Evolutionary conservation across 1,140 invertebrate genomes (phyloP), one percentile per base, ranked within the genome.

Genomic region (Thalassaphorura encarpata): DNA sequence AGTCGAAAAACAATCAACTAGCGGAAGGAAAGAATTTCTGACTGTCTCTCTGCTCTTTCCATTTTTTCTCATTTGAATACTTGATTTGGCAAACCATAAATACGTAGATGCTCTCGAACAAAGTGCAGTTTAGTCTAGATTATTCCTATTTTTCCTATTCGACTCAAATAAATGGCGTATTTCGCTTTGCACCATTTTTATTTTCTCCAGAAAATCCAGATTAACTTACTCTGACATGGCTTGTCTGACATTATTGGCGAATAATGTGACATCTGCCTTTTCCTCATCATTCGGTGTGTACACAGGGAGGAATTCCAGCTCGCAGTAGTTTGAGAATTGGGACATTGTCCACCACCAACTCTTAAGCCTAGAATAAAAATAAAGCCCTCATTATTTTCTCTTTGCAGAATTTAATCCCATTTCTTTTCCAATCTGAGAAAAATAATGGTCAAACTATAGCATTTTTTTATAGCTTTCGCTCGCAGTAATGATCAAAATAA

Each of bases 221-320:
- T 43, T 6, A 5, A 78, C 81, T 80, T 76, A 93, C 91, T 86
- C 82, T 28, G 92, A 89, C 89, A 96, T 96, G 45, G 88, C 78
- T 63, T 82, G 79, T 58, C 90, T 76, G 18, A 97, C 91, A 73
- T 96, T 96, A 58, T 81, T 80, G 2, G 91, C 92, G 74, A 84
- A 97, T 15, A 96, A 74, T 70, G 87, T 89, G 0, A 90, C 85
- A 76, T 97, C 83, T 56, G 77, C 73, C 69, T 84, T 85, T 71
- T 97, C 93, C 54, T 83, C 85, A 61, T 88, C 84, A 63, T 75
- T 89, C 1, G 92, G 93, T 16, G 75, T 78, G 72, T 96, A 95
- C 1, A 96, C 89, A 0, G 92, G 92, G 15, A 97, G 77, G 74
- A 89, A 96, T 76, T 96, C 91, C 48, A 97, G 86, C 77, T 96